A percentile compares a stretch with the other conserved stretches of the same genome.
Conservation (phyloP, 1,140 invertebrate species). For the Eupristina koningsbergeri region DNA sequence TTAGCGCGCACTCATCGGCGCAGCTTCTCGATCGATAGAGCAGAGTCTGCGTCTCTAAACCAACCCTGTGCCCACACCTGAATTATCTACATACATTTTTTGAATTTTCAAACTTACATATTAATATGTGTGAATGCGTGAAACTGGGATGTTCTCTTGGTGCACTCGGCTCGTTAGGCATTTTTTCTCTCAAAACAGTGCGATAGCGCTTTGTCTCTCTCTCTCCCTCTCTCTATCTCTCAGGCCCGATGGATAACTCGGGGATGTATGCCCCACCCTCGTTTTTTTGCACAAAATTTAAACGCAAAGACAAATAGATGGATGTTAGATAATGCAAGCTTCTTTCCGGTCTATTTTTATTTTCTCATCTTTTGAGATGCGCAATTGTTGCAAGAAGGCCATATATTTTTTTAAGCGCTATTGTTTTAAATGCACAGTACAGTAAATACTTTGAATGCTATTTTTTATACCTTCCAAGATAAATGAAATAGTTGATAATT, state of each 20-base stretch:
- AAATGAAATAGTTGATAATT: no score
- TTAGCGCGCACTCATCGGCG: slow-evolving; percentile 27
- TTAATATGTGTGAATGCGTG: background rate
- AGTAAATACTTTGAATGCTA: no score
- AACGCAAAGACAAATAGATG: slow-evolving; percentile 1
- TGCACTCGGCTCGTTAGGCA: background rate
- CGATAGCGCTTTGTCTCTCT: background rate
- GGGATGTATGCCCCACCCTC: background rate
- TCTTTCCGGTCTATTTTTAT: background rate
- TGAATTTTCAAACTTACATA: background rate
- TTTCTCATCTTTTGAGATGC: background rate
- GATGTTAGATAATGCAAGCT: background rate
- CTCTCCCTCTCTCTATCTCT: slow-evolving; percentile 1
- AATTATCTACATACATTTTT: slow-evolving; percentile 59
- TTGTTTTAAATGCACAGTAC: background rate
- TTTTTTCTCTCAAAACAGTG: background rate
- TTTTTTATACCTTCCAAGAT: no score
- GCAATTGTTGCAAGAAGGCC: background rate
- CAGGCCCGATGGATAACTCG: background rate
- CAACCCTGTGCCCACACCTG: slow-evolving; percentile 45
- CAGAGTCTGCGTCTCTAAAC: slow-evolving; percentile 71
- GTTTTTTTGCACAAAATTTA: background rate
- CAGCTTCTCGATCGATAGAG: slow-evolving; percentile 67
- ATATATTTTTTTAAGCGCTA: background rate
- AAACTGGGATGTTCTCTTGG: slow-evolving; percentile 3